Conservation (phyloP, 2,113 vertebrate species). For the Ursus arctos region DNA sequence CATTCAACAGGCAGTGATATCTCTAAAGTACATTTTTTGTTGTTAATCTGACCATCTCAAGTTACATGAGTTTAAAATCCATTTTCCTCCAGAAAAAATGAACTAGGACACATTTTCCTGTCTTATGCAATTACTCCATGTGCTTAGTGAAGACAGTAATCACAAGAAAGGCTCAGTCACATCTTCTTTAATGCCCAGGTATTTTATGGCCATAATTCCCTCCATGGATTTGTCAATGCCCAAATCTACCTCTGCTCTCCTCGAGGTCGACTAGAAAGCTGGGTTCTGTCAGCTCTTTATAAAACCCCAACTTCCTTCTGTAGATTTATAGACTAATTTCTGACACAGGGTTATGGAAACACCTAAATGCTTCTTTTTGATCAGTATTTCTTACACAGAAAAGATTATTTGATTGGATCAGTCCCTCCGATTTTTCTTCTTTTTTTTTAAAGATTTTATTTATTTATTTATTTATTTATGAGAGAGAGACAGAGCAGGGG, state of each 20-base stretch:
- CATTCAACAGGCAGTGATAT: neutral
- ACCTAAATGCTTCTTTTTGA: neutral
- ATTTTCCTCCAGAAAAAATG: neutral
- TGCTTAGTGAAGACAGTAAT: neutral
- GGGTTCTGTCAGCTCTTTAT: neutral
- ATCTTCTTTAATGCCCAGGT: conserved; percentile 25
- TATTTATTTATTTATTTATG: too few species aligned
- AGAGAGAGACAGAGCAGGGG: neutral
- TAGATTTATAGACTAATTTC: neutral
- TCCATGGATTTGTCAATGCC: neutral
- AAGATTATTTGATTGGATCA: neutral
- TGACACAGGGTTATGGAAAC: neutral
- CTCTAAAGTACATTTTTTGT: neutral
- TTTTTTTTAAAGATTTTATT: neutral
- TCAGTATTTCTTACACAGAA: neutral
- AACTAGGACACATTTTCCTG: neutral
- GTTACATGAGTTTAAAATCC: conserved; percentile 50
- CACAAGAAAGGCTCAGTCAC: neutral
- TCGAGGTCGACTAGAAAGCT: neutral
- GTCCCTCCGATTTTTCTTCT: neutral
- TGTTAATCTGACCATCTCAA: neutral
- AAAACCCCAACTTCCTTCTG: neutral
- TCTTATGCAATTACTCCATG: neutral
- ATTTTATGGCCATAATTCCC: neutral
- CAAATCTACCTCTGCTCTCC: neutral